Evolutionary conservation across 1,140 invertebrate genomes (phyloP), one percentile per base, ranked within the genome.

Genomic region (Pachypeltis micranthus): DNA sequence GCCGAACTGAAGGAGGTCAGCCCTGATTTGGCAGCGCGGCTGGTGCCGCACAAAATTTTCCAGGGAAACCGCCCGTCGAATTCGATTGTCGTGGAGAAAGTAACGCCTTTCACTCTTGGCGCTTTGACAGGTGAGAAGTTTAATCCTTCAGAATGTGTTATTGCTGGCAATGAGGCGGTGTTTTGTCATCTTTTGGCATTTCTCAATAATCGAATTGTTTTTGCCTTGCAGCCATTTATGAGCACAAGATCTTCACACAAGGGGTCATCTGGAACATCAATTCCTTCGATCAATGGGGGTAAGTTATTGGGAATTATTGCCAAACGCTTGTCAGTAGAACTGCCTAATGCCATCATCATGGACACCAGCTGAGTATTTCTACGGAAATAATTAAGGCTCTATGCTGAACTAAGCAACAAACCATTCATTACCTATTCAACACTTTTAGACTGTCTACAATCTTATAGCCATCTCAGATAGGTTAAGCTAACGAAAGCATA

Each of bases 281-380:
- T 76, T 98, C 96, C 0, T 99, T 89, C 76, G 97, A 99, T 79
- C 97, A 99, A 75, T 99, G 96, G 95, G 97, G 96, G 88, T 90
- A 79, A 79, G 80, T 77, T n/a, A n/a, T n/a, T n/a, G n/a, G n/a
- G n/a, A n/a, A n/a, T n/a, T n/a, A n/a, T n/a, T n/a, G n/a, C n/a
- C n/a, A n/a, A n/a, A n/a, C n/a, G n/a, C n/a, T n/a, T n/a, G n/a
- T n/a, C n/a, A n/a, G n/a, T n/a, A n/a, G n/a, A n/a, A n/a, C n/a
- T n/a, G n/a, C n/a, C n/a, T n/a, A n/a, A n/a, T n/a, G n/a, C n/a
- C n/a, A n/a, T n/a, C n/a, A n/a, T n/a, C n/a, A n/a, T n/a, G n/a
- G n/a, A n/a, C n/a, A n/a, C n/a, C n/a, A n/a, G n/a, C n/a, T n/a
- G n/a, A n/a, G n/a, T n/a, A n/a, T n/a, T n/a, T n/a, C n/a, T n/a